Evolutionary conservation across 2,797 vertebrate species (phyloP), one percentile per base, ranked within the genome.

Genomic region (Craterocephalus amniculus): DNA sequence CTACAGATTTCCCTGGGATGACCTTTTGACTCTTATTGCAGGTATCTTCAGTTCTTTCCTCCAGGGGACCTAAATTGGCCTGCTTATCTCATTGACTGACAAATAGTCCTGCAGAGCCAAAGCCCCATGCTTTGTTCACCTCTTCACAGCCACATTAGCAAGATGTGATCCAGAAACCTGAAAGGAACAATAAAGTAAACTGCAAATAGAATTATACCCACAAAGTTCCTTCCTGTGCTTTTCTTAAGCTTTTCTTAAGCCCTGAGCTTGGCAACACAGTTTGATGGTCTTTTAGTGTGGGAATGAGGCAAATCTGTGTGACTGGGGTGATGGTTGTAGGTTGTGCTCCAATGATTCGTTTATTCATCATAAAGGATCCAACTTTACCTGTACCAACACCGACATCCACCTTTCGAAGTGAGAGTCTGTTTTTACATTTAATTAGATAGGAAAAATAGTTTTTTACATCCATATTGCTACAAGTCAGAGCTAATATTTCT

Each of bases 151-250:
- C 86, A 91, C 88, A 91, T 94, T 94, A 92, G 89, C 80, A 77
- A 88, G 85, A 92, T 88, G 79, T 90, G 83, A 91, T 91, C 89
- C 79, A 89, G 89, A 92, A 92, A 87, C 78, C 63, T 79, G 68
- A 76, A 80, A 83, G 85, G 92, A 93, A 94, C 93, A 95, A 92
- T 93, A 88, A 93, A 89, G 89, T 87, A 77, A 94, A 90, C 79
- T 91, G 85, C 87, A 92, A 92, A 91, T 89, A 87, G 84, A 91
- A 90, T 92, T 85, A 89, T 77, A 86, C 83, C 78, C 63, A 76
- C 68, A 87, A 71, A 88, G 87, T 78, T 78, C 76, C 86, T 74
- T 80, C 68, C 67, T 81, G 81, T 85, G 78, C 63, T 86, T 74
- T 58, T 72, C 78, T 81, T 83, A 88, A 89, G 80, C 74, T 55